phyloP scores from a whole-genome alignment of 2,888 invertebrate genomes.

The Oeneis ivallda region DNA sequence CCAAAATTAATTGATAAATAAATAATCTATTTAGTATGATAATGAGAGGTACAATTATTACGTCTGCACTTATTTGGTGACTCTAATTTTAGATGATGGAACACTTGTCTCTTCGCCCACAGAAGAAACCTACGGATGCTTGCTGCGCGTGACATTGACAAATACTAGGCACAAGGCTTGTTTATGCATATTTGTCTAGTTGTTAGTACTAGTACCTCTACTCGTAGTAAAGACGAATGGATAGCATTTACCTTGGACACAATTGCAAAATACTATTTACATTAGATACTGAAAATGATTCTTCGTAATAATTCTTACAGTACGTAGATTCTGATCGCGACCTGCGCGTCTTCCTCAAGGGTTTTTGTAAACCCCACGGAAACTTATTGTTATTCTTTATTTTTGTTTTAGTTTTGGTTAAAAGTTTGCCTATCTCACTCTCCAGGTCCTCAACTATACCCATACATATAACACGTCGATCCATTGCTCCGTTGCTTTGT shows the following conservation, averaged over 20 bases:
- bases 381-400: too few relatives aligned
- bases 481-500: too few relatives aligned
- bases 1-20: background rate
- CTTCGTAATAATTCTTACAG: too few relatives aligned
- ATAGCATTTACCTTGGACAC: conserved; percentile 14
- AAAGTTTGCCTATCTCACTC: too few relatives aligned
- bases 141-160: conserved; percentile 29
- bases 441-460: too few relatives aligned
- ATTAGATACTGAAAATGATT: background rate
- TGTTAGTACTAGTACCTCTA: background rate
- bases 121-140: conserved; percentile 30
- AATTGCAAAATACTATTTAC: background rate
- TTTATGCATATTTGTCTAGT: conserved; percentile 27
- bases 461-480: too few relatives aligned
- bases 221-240: background rate
- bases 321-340: too few relatives aligned
- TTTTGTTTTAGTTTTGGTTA: too few relatives aligned
- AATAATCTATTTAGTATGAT: background rate
- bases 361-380: too few relatives aligned
- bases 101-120: conserved; percentile 40
- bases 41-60: background rate
- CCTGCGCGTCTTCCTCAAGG: too few relatives aligned
- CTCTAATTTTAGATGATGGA: background rate
- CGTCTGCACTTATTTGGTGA: conserved; percentile 6
- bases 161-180: conserved; percentile 24